A percentile compares a stretch with the other conserved stretches of the same genome.
phyloP scores from a whole-genome alignment of 37 sponge, comb jelly and placozoan genomes.

The Eunapius fragilis region DNA sequence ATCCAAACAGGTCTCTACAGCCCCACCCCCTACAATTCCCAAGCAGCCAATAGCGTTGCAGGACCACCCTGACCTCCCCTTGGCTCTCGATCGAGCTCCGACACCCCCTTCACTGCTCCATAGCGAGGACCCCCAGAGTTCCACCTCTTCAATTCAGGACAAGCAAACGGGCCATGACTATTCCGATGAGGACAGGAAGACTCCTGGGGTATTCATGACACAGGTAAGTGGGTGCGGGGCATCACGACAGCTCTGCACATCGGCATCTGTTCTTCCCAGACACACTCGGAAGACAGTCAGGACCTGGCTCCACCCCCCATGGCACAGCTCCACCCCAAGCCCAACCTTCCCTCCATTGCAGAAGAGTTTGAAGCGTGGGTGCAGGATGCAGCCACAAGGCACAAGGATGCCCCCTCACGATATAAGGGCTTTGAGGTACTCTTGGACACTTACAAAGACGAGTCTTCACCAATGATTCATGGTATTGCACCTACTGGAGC shows the following conservation, averaged over 20 bases:
- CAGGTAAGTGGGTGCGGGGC: slow-evolving; percentile 37
- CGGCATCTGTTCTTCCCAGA: background rate
- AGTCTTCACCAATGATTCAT: background rate
- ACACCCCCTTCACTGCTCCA: slow-evolving; percentile 9
- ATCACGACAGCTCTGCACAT: background rate
- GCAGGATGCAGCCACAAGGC: slow-evolving; percentile 5
- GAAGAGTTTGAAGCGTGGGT: slow-evolving; percentile 19
- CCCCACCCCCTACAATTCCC: slow-evolving; percentile 70
- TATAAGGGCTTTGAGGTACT: slow-evolving; percentile 79
- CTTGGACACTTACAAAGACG: slow-evolving; percentile 33
- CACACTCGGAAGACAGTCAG: slow-evolving; percentile 11
- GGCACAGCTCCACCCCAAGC: background rate
- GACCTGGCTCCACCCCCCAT: background rate
- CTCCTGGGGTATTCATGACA: slow-evolving; percentile 67
- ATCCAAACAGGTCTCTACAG: slow-evolving; percentile 36
- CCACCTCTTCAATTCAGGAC: background rate
- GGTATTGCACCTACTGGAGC: background rate
- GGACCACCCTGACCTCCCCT: background rate
- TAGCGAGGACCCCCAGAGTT: slow-evolving; percentile 7
- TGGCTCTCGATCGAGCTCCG: slow-evolving; percentile 2
- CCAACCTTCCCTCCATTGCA: background rate
- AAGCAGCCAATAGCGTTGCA: slow-evolving; percentile 33
- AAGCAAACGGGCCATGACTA: background rate
- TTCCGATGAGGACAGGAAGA: background rate
- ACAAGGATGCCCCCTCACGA: slow-evolving; percentile 18